A percentile compares a stretch with the other conserved stretches of the same genome.
phyloP scores from a whole-genome alignment of 2,888 invertebrate species.

The Endotricha flammealis region DNA sequence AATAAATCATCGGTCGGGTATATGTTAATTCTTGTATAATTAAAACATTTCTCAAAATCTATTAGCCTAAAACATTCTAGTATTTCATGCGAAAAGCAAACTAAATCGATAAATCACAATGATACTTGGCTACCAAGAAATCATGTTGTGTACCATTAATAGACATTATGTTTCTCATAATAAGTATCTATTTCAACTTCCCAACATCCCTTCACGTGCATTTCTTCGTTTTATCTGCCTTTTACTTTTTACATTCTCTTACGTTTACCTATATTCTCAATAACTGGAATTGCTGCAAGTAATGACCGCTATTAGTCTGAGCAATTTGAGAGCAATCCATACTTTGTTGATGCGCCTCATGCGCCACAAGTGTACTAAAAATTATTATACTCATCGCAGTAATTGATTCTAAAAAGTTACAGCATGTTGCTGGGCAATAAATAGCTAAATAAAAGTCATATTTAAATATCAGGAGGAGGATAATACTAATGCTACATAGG shows the following conservation, averaged over 20 bases:
- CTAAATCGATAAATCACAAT: no score
- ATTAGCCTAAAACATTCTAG: no score
- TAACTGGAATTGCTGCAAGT: conserved; percentile 4
- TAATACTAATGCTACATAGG: conserved; percentile 4
- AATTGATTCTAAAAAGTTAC: background rate
- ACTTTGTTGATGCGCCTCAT: conserved; percentile 3
- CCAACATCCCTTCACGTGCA: background rate
- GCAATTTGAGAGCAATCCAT: conserved; percentile 1
- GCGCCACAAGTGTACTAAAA: background rate
- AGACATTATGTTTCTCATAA: no score
- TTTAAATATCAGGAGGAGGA: background rate
- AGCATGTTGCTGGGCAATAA: background rate
- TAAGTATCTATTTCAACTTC: background rate
- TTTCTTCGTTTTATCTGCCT: background rate
- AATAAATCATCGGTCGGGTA: no score
- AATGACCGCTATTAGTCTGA: conserved; percentile 2
- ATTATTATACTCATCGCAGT: background rate
- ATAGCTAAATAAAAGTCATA: background rate
- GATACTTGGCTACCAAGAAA: no score
- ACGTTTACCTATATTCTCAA: conserved; percentile 1
- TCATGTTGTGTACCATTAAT: no score
- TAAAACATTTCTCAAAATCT: no score
- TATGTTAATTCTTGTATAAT: no score
- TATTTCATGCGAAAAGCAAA: no score
- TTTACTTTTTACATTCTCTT: background rate